phyloP scores from a whole-genome alignment of 2,113 vertebrate genomes.

The Caranx ignobilis region DNA sequence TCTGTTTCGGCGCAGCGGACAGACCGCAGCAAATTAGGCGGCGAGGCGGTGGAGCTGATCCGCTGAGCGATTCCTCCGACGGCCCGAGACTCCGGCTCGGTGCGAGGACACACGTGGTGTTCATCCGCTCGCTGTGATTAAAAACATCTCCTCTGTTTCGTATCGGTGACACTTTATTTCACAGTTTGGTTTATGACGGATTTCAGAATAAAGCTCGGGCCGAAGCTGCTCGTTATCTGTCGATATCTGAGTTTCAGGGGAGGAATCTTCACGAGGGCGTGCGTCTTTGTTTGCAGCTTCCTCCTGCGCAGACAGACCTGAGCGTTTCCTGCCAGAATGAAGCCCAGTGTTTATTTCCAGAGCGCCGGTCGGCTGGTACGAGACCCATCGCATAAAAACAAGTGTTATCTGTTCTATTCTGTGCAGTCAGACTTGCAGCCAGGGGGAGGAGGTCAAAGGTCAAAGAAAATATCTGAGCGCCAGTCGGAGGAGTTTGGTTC shows the following conservation, averaged over 20 bases:
- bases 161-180: constrained; percentile 8
- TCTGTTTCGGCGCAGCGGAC: constrained; percentile 53
- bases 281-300: too few species aligned
- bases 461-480: too few species aligned
- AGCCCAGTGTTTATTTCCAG: not conserved
- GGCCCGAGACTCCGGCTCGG: constrained; percentile 7
- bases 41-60: constrained; percentile 28
- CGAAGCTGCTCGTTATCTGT: constrained; percentile 15
- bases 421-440: too few species aligned
- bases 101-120: constrained; percentile 15
- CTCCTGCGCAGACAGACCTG: too few species aligned
- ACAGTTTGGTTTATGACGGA: constrained; percentile 26
- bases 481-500: not conserved
- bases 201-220: constrained; percentile 31
- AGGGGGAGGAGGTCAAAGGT: too few species aligned
- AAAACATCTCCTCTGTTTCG: not conserved
- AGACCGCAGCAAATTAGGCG: constrained; percentile 48
- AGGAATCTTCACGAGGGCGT: too few species aligned
- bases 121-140: not conserved
- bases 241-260: not conserved
- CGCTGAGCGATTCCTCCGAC: constrained; percentile 45
- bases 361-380: not conserved
- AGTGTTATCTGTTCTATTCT: too few species aligned
- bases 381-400: too few species aligned
- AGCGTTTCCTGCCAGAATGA: too few species aligned